Evolutionary conservation across 2,113 vertebrate genomes (phyloP).

Genomic region (Urocitellus parryii): DNA sequence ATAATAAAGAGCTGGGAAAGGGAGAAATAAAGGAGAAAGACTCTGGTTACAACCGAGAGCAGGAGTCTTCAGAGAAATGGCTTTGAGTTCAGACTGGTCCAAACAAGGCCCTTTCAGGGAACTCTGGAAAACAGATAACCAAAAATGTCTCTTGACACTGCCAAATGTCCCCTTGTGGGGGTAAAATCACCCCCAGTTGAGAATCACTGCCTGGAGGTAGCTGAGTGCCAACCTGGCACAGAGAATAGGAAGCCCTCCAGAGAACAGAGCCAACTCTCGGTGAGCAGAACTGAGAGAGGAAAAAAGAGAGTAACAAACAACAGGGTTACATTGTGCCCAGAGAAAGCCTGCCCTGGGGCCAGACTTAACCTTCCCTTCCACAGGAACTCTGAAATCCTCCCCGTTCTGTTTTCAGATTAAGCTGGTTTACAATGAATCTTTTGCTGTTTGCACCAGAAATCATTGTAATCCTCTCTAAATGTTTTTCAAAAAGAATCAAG

Average conservation of each 20-base stretch:
- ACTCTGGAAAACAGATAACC: slow-evolving; percentile 11
- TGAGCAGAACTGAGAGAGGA: neutral
- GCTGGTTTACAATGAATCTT: neutral
- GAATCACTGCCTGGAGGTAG: neutral
- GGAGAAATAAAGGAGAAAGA: neutral
- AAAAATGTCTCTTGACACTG: neutral
- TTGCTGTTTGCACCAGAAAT: slow-evolving; percentile 4
- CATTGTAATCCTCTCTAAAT: neutral
- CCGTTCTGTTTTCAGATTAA: neutral
- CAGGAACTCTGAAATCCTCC: neutral
- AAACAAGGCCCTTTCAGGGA: neutral
- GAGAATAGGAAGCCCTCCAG: neutral
- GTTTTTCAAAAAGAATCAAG: slow-evolving; percentile 8
- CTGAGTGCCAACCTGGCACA: neutral
- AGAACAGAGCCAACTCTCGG: neutral
- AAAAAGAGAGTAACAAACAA: neutral
- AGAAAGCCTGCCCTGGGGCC: neutral
- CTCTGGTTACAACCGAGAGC: neutral
- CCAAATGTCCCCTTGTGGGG: neutral
- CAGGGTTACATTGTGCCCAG: neutral
- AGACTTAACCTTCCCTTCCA: neutral
- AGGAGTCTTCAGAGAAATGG: neutral
- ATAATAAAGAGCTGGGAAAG: neutral
- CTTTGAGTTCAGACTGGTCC: neutral
- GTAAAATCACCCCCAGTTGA: neutral